These are phyloP conservation scores for Diorhabda carinulata DNA, from an alignment of 1,140 invertebrate species.

Conservation along the genomic window DNA sequence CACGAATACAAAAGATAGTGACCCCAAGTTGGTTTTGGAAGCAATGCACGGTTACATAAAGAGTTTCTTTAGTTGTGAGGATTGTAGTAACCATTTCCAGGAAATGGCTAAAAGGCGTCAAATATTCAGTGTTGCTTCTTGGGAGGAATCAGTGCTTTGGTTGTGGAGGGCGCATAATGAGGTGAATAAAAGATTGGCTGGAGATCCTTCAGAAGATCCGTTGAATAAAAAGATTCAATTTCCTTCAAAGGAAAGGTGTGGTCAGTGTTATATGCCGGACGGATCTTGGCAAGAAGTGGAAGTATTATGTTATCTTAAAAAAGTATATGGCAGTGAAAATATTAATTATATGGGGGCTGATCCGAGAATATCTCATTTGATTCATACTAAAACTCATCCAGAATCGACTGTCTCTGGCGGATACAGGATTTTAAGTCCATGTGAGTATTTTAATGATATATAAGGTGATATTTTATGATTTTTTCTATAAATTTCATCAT, in stretches of 20 bases:
- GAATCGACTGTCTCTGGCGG: neutral
- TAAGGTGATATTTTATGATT: no score
- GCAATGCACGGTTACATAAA: conserved; percentile 87
- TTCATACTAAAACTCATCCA: no score
- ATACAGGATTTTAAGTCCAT: no score
- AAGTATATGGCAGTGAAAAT: conserved; percentile 60
- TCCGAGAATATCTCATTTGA: conserved; percentile 35
- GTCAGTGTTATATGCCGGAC: conserved; percentile 60
- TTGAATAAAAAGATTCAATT: conserved; percentile 87
- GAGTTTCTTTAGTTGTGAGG: conserved; percentile 90
- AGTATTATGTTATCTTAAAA: conserved; percentile 72
- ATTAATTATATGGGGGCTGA: conserved; percentile 44
- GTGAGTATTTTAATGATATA: no score
- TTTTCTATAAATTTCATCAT: no score
- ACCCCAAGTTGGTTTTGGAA: conserved; percentile 66
- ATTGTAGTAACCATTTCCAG: conserved; percentile 86
- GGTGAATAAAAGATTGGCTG: conserved; percentile 82
- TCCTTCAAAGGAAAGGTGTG: conserved; percentile 67
- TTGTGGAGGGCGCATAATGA: conserved; percentile 93
- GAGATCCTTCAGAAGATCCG: conserved; percentile 88
- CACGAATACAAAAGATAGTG: conserved; percentile 44
- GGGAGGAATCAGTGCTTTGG: conserved; percentile 82
- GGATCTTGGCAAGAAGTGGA: conserved; percentile 65
- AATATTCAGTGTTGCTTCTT: conserved; percentile 62
- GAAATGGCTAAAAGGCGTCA: conserved; percentile 68